phyloP scores from a whole-genome alignment of 2,888 invertebrate genomes.

The Dione juno region DNA sequence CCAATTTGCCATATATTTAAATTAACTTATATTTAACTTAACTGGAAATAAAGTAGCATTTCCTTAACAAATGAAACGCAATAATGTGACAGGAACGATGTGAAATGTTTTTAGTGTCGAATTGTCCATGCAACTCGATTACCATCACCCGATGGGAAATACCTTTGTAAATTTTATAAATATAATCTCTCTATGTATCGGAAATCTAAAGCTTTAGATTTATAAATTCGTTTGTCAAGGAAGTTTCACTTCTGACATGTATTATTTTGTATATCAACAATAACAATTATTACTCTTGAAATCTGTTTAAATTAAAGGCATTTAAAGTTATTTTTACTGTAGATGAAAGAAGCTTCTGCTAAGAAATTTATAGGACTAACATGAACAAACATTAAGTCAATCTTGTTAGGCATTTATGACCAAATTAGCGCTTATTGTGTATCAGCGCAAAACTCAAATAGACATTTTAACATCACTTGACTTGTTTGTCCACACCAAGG shows the following conservation, averaged over 20 bases:
- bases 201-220: too few relatives aligned
- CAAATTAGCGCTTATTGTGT: constrained; percentile 28
- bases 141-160: too few relatives aligned
- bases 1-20: neutral
- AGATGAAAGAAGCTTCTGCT: neutral
- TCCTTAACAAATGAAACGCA: too few relatives aligned
- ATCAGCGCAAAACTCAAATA: constrained; percentile 39
- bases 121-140: too few relatives aligned
- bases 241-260: too few relatives aligned
- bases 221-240: too few relatives aligned
- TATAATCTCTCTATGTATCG: too few relatives aligned
- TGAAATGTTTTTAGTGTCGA: too few relatives aligned
- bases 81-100: too few relatives aligned
- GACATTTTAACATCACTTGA: constrained; percentile 44
- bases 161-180: too few relatives aligned
- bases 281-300: neutral
- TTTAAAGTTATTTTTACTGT: neutral
- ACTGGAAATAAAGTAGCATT: neutral
- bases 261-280: too few relatives aligned
- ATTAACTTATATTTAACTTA: neutral
- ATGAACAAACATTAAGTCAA: neutral
- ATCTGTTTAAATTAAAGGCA: neutral
- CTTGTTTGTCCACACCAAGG: constrained; percentile 54
- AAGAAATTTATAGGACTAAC: constrained; percentile 4
- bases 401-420: neutral